Conservation (phyloP, 2,113 vertebrate genomes). For the Bubo scandiacus region DNA sequence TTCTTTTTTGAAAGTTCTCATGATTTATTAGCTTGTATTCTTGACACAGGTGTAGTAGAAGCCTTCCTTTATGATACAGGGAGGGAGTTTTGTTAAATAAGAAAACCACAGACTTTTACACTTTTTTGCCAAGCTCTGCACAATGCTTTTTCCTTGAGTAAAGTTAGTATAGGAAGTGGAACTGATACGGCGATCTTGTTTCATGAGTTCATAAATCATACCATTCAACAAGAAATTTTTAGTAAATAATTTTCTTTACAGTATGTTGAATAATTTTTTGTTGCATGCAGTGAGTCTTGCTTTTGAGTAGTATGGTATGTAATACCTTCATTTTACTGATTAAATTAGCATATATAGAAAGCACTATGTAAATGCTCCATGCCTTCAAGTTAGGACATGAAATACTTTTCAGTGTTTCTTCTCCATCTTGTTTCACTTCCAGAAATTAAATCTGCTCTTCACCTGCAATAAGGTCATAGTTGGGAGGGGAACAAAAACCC, state of each 20-base stretch:
- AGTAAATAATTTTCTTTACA: neutral
- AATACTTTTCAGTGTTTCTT: neutral
- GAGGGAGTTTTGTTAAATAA: neutral
- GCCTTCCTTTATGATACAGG: neutral
- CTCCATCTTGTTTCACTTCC: neutral
- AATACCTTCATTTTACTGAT: neutral
- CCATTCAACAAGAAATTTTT: neutral
- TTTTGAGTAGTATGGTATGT: neutral
- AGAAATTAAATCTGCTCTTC: neutral
- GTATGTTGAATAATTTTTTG: neutral
- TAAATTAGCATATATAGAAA: neutral
- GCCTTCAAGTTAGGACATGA: neutral
- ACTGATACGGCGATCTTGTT: neutral
- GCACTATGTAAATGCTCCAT: neutral
- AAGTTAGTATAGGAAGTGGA: neutral
- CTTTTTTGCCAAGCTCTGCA: neutral
- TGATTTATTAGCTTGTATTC: neutral
- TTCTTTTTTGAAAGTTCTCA: neutral
- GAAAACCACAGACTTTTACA: neutral
- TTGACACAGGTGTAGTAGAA: neutral
- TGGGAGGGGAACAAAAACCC: neutral
- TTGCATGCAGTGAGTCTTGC: neutral
- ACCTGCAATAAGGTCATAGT: neutral
- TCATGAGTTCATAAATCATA: neutral
- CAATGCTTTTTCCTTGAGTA: neutral